Evolutionary conservation across 1,140 invertebrate genomes (phyloP).

Genomic region (Scaptomyza pallida): DNA sequence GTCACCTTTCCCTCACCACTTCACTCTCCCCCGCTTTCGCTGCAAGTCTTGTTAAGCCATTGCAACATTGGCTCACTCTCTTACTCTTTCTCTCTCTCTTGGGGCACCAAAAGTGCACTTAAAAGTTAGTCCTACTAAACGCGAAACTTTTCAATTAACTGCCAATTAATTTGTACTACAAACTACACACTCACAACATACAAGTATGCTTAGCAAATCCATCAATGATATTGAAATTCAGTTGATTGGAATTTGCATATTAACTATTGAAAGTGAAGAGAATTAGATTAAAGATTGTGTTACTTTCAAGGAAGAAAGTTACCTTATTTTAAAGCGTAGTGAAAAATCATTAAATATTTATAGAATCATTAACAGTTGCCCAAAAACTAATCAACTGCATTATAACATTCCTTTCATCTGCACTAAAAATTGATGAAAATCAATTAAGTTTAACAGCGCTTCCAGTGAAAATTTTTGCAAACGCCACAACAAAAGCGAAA

Average conservation of each 20-base stretch:
- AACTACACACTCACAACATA: not conserved
- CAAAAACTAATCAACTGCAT: too few species aligned
- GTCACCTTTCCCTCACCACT: not conserved
- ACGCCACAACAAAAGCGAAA: too few species aligned
- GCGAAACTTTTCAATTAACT: constrained; percentile 75
- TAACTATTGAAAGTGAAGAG: not conserved
- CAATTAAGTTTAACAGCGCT: too few species aligned
- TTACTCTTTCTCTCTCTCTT: constrained; percentile 11
- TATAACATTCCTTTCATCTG: too few species aligned
- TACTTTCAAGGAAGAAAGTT: too few species aligned
- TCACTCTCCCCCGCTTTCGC: constrained; percentile 6
- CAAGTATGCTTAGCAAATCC: not conserved
- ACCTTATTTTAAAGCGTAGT: too few species aligned
- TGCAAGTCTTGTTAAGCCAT: constrained; percentile 21
- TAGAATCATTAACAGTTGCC: too few species aligned
- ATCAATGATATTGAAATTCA: constrained; percentile 38
- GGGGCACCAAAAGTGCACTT: constrained; percentile 34
- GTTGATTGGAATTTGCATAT: constrained; percentile 24
- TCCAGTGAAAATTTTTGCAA: too few species aligned
- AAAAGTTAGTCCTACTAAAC: constrained; percentile 42
- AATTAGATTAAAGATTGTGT: not conserved
- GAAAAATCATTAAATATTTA: too few species aligned
- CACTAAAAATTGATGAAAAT: too few species aligned
- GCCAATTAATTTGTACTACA: constrained; percentile 65
- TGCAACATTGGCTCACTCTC: constrained; percentile 21